phyloP scores from a whole-genome alignment of 2,888 invertebrate species.

The Copidosoma aretas region DNA sequence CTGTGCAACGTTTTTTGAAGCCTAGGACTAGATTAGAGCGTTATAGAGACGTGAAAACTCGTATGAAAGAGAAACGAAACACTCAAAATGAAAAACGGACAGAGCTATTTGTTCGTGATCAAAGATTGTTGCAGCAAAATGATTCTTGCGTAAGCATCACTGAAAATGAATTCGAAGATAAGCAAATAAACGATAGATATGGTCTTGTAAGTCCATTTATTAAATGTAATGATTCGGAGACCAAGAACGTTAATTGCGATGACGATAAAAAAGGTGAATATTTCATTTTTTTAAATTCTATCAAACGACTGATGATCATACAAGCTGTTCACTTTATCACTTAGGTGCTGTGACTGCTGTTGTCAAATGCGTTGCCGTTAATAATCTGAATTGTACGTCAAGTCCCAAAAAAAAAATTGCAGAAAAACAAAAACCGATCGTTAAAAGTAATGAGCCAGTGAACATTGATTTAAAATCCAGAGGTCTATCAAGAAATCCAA shows the following conservation, averaged over 20 bases:
- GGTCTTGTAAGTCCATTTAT: background rate
- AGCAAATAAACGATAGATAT: background rate
- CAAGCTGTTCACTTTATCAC: background rate
- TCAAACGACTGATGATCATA: constrained; percentile 1
- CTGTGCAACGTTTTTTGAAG: constrained; percentile 26
- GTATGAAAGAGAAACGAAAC: constrained; percentile 18
- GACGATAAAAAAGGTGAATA: background rate
- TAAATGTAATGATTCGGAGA: background rate
- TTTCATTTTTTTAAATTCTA: background rate
- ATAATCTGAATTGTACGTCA: background rate
- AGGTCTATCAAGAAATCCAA: background rate
- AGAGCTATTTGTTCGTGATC: constrained; percentile 7
- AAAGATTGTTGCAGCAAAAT: constrained; percentile 10
- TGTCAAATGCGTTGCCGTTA: background rate
- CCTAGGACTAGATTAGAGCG: constrained; percentile 24
- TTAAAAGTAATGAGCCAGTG: constrained; percentile 30
- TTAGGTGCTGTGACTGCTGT: background rate
- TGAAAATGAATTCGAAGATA: constrained; percentile 42
- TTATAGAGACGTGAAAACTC: constrained; percentile 17
- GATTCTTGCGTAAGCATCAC: constrained; percentile 49
- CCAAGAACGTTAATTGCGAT: background rate
- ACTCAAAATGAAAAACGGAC: constrained; percentile 12
- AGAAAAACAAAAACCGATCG: constrained; percentile 30
- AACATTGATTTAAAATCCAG: constrained; percentile 22
- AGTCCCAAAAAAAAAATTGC: background rate